Evolutionary conservation across 2,113 vertebrate genomes (phyloP).

Genomic region (Sebastes schlegelii): DNA sequence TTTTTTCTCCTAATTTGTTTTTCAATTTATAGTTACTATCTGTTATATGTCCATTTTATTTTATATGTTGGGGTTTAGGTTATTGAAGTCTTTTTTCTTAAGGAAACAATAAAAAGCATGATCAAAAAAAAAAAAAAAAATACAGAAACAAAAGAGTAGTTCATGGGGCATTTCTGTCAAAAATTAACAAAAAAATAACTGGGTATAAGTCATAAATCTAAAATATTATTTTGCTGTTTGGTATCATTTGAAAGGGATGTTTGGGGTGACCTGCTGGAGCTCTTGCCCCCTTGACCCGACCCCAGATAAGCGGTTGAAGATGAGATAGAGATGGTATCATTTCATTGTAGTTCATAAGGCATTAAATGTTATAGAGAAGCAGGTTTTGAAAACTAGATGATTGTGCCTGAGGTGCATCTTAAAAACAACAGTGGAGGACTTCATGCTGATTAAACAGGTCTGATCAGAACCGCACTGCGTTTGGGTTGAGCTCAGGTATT

Average conservation of each 20-base stretch:
- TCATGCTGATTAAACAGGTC: conserved; percentile 7
- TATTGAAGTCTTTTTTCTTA: no score
- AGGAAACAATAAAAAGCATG: no score
- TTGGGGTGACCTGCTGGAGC: no score
- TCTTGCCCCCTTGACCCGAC: no score
- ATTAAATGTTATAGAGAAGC: neutral
- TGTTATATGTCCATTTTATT: no score
- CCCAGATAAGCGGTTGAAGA: no score
- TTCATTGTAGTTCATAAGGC: neutral
- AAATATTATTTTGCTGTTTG: neutral
- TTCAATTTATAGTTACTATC: no score
- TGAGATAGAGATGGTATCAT: no score
- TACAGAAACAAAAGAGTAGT: neutral
- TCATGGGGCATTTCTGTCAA: neutral
- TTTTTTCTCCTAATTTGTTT: no score
- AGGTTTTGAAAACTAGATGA: neutral
- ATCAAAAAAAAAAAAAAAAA: no score
- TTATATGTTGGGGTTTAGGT: no score
- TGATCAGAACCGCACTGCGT: neutral
- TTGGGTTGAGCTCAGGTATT: neutral
- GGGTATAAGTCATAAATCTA: neutral
- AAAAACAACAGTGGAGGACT: neutral
- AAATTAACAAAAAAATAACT: neutral
- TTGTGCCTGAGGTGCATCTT: neutral
- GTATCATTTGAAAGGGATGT: no score